Evolutionary conservation across 2,113 vertebrate species (phyloP).

Genomic region (Corythaeola cristata): DNA sequence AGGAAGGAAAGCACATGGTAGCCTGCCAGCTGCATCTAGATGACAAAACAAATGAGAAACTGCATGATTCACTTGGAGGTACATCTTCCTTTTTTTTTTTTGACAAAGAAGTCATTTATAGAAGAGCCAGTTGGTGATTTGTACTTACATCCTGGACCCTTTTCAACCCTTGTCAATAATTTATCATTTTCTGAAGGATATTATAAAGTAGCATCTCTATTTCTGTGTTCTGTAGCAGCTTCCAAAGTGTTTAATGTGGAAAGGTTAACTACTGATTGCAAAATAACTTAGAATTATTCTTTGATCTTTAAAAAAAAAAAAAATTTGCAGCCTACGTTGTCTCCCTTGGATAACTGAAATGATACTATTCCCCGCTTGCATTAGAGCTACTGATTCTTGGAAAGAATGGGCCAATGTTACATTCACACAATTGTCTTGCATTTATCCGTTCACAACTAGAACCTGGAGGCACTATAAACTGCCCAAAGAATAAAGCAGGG

Average conservation of each 20-base stretch:
- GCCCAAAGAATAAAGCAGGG: not conserved
- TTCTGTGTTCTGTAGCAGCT: not conserved
- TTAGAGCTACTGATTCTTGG: not conserved
- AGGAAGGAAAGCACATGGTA: not conserved
- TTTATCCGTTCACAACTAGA: not conserved
- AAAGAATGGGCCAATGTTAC: not conserved
- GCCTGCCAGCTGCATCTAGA: not conserved
- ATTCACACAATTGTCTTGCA: not conserved
- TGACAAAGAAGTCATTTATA: constrained; percentile 15
- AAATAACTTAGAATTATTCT: constrained; percentile 52
- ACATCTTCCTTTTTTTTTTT: not conserved
- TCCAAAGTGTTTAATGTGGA: constrained; percentile 22
- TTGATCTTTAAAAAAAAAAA: not conserved
- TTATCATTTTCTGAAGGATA: no score
- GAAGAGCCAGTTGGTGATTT: constrained; percentile 54
- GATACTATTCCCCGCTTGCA: not conserved
- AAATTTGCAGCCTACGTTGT: not conserved
- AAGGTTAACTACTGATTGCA: constrained; percentile 54
- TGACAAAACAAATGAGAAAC: constrained; percentile 43
- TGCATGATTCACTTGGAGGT: not conserved
- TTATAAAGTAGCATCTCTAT: constrained; percentile 27
- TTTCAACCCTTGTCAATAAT: constrained; percentile 56
- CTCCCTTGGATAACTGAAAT: not conserved
- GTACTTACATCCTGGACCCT: constrained; percentile 32
- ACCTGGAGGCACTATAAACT: not conserved